A percentile compares a stretch with the other conserved stretches of the same genome.
phyloP scores from a whole-genome alignment of 1,140 invertebrate species.

The Temnothorax longispinosus region DNA sequence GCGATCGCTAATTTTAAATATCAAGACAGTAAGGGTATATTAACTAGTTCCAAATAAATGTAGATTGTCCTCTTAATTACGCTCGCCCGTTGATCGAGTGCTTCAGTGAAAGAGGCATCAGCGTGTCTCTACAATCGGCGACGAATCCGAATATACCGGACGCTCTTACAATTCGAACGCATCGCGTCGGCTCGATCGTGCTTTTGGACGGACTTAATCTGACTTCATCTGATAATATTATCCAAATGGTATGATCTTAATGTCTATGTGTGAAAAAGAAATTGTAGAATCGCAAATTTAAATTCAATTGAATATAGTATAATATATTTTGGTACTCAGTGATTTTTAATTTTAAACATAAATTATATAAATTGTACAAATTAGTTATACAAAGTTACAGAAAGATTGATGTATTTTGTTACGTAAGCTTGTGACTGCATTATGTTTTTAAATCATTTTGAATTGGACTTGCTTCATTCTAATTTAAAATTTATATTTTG shows the following conservation, averaged over 20 bases:
- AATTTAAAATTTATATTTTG: not conserved
- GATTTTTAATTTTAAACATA: not conserved
- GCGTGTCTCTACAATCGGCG: constrained; percentile 74
- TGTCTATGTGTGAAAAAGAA: not conserved
- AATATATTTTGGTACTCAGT: not conserved
- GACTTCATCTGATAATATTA: constrained; percentile 76
- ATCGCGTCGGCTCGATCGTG: constrained; percentile 78
- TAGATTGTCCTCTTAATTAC: constrained; percentile 75
- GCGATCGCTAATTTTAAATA: not conserved
- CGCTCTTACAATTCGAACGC: constrained; percentile 74
- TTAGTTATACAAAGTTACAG: not conserved
- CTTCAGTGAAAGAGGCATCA: constrained; percentile 73
- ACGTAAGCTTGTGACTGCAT: not conserved
- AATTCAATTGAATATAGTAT: constrained; percentile 4
- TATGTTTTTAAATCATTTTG: not conserved
- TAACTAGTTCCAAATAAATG: constrained; percentile 27
- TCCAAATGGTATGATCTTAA: constrained; percentile 74
- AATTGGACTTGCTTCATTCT: not conserved
- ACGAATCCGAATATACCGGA: constrained; percentile 75
- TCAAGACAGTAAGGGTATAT: not conserved
- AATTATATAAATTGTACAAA: not conserved
- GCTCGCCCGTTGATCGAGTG: constrained; percentile 76
- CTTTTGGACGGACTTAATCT: constrained; percentile 79
- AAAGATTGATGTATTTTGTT: not conserved
- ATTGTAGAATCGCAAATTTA: not conserved